Conservation (phyloP, 2,113 vertebrate species). For the rat (Rattus norvegicus) region GRCr8 NC_086039.1:109278001-109278500, state of each 20-base stretch:
- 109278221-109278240: background rate
- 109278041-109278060: background rate
- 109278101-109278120: constrained; percentile 47
- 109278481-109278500: background rate
- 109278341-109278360: background rate
- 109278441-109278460: background rate
- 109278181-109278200: background rate
- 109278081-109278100: background rate
- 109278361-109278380: background rate
- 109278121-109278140: background rate
- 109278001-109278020: background rate
- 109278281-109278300: constrained; percentile 31
- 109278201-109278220: background rate
- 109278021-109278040: background rate
- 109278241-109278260: background rate
- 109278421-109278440: background rate
- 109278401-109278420: background rate
- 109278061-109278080: constrained; percentile 6
- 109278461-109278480: background rate
- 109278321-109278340: background rate
- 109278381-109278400: background rate
- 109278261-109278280: background rate
- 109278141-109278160: constrained; percentile 52
- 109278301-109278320: background rate
- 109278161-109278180: constrained; percentile 18